Conservation (phyloP, 2,888 invertebrate genomes). For the Leptogaster cylindrica region DNA sequence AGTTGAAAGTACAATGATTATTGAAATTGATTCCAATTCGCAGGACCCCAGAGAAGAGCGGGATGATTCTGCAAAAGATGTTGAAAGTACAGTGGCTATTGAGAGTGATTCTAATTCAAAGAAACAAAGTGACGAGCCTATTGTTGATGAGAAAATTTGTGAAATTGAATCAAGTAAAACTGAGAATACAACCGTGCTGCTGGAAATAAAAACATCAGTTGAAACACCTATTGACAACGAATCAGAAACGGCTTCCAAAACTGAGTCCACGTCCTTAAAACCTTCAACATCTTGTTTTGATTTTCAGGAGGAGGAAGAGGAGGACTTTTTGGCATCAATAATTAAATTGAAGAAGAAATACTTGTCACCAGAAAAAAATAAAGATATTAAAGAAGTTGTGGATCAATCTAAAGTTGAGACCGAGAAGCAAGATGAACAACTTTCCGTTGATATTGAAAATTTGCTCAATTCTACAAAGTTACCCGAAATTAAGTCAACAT, state of each 20-base stretch:
- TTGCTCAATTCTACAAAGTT: conserved; percentile 68
- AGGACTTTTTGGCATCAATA: conserved; percentile 53
- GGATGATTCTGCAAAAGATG: background rate
- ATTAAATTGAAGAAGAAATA: conserved; percentile 55
- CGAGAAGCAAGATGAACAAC: conserved; percentile 53
- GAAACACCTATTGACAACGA: background rate
- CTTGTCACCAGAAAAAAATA: conserved; percentile 51
- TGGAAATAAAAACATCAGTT: no score
- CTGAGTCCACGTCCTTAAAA: conserved; percentile 36
- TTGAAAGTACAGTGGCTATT: background rate
- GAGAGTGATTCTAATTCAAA: conserved; percentile 1
- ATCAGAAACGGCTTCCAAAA: background rate
- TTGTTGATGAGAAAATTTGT: background rate
- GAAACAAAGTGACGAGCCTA: background rate
- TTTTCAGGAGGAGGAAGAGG: conserved; percentile 78
- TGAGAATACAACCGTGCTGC: no score
- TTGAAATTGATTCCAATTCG: background rate
- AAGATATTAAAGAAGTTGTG: conserved; percentile 40
- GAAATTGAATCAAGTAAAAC: conserved; percentile 1
- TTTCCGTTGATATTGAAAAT: conserved; percentile 67
- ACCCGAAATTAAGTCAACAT: conserved; percentile 66
- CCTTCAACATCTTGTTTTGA: conserved; percentile 73
- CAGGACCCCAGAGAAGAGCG: background rate
- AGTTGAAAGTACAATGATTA: background rate
- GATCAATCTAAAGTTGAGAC: conserved; percentile 46